Percentiles rank a stretch among this genome's conserved stretches.
Evolutionary conservation across 2,888 invertebrate genomes (phyloP).

Genomic region (Therioaphis trifolii): DNA sequence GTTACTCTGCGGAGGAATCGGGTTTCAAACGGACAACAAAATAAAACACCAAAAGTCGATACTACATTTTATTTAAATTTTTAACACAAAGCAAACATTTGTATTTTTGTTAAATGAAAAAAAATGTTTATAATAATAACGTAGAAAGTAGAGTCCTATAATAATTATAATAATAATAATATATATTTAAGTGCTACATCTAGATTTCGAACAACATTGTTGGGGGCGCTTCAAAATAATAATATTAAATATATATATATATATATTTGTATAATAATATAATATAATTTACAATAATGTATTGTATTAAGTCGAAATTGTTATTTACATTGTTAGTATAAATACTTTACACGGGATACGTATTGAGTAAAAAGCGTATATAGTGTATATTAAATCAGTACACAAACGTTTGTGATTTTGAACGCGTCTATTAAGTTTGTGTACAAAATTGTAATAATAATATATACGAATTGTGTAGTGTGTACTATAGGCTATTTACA

Average conservation of each 20-base stretch:
- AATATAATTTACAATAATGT: not conserved
- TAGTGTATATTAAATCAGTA: too few species aligned
- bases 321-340: not conserved
- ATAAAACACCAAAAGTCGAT: conserved; percentile 8
- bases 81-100: conserved; percentile 49
- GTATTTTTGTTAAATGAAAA: conserved; percentile 21
- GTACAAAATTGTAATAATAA: too few species aligned
- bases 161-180: conserved; percentile 33
- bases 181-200: conserved; percentile 6
- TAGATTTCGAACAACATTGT: conserved; percentile 25
- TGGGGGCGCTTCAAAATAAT: conserved; percentile 1
- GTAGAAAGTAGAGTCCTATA: conserved; percentile 49
- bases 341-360: too few species aligned
- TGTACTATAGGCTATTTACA: too few species aligned
- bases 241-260: conserved; percentile 30
- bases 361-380: too few species aligned
- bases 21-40: conserved; percentile 37
- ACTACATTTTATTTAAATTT: conserved; percentile 56
- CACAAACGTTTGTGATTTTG: too few species aligned
- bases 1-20: conserved; percentile 18
- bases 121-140: conserved; percentile 18
- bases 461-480: too few species aligned
- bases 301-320: not conserved
- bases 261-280: not conserved
- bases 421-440: too few species aligned